Base-by-base conservation (phyloP, 2,888 invertebrate species). In the Apotomis turbidana region DNA sequence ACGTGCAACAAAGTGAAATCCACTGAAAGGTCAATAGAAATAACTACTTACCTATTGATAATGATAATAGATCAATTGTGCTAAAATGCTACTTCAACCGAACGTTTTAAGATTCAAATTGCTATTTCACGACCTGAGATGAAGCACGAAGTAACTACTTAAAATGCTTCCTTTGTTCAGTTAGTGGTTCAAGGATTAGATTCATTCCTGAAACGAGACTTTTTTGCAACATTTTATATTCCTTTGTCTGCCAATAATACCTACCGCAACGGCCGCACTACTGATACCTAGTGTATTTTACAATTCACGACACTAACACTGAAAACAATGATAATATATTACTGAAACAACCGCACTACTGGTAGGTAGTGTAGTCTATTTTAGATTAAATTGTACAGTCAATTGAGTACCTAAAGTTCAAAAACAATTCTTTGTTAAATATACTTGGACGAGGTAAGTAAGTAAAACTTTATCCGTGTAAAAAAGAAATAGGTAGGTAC, bases 131-230 rank as follows among this genome's bases (percentile, higher is more conserved):
- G 49, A 57, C 57, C 15, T 12, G 12, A 27, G 36, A 27, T 27
- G 9, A 57, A 36, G 27, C 36, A 27, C 36, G 36, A 10, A 41
- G 36, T n/a, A 36, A 3, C 41, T 41, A 41, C 13, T 6, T 9
- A 52, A 10, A 74, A 74, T 70, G 41, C 52, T 71, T 68, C 66
- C 70, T 77, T 77, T 77, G 77, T 75, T 78, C 66, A 60, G 52
- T 52, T 78, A 76, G 71, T 73, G 70, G 76, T 76, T 74, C 81
- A 80, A 81, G 81, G 80, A 73, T 63, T 62, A 61, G 70, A 77
- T 78, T 74, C 74, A 76, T 76, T 73, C 74, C 76, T 60, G 74
- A 78, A 81, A 76, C 59, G 75, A 52, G 58, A 60, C 57, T 68
- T 58, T 69, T 74, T 68, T 73, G 59, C 44, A 71, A 70, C 12